phyloP scores from a whole-genome alignment of 1,140 invertebrate species.

The Scaptodrosophila lebanonensis region DNA sequence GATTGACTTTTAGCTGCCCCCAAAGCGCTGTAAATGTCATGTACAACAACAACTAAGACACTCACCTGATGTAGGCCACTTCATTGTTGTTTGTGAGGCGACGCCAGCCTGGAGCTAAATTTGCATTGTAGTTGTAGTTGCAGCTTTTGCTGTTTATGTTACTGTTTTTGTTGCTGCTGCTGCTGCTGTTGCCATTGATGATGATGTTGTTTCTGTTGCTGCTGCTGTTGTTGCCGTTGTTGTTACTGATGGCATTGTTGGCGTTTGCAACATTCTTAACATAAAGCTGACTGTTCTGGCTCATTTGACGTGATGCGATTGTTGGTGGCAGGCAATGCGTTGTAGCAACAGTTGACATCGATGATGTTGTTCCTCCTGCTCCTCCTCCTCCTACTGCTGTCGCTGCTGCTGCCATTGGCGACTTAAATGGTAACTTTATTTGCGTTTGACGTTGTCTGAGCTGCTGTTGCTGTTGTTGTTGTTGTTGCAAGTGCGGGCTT shows the following conservation, averaged over 20 bases:
- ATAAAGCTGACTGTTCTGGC: constrained; percentile 58
- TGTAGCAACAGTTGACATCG: constrained; percentile 46
- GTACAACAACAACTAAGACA: constrained; percentile 30
- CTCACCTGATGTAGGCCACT: constrained; percentile 77
- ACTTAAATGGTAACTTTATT: constrained; percentile 56
- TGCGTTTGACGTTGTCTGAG: constrained; percentile 49
- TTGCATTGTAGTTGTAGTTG: constrained; percentile 51
- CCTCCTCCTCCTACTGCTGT: too few relatives aligned
- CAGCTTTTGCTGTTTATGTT: constrained; percentile 23
- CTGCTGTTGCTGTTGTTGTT: constrained; percentile 36
- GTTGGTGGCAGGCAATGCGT: constrained; percentile 54
- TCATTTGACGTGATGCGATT: constrained; percentile 64
- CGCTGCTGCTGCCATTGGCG: constrained; percentile 23
- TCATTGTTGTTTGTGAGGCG: constrained; percentile 69
- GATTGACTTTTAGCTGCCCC: constrained; percentile 61
- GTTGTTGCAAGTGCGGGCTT: constrained; percentile 41
- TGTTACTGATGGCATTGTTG: constrained; percentile 27
- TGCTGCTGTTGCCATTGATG: not conserved
- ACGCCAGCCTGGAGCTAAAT: constrained; percentile 76
- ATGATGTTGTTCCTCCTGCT: constrained; percentile 18
- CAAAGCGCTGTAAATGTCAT: constrained; percentile 60
- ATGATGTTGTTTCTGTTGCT: constrained; percentile 10
- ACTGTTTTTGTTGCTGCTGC: not conserved
- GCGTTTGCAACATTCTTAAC: constrained; percentile 55
- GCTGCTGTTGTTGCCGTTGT: constrained; percentile 8